phyloP scores from a whole-genome alignment of 2,888 invertebrate genomes.

The Cephalotes varians region DNA sequence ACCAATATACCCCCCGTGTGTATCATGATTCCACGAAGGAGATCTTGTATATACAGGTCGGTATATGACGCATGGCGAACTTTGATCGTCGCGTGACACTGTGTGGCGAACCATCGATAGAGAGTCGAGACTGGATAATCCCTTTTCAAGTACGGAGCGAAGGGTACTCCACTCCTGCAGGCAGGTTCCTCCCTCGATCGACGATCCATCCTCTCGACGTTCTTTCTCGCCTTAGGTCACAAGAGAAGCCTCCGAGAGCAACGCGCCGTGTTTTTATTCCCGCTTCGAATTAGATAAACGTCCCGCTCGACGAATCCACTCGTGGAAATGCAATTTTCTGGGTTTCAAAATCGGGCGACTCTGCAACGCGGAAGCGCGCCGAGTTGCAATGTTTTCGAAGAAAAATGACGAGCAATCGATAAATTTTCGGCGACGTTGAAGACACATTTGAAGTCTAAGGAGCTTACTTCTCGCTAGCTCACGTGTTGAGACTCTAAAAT shows the following conservation, averaged over 20 bases:
- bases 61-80: slow-evolving; percentile 64
- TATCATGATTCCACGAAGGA: slow-evolving; percentile 64
- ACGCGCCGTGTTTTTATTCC: slow-evolving; percentile 12
- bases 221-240: slow-evolving; percentile 65
- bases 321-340: slow-evolving; percentile 20
- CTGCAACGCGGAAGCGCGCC: background rate
- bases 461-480: background rate
- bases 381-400: background rate
- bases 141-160: slow-evolving; percentile 72
- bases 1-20: slow-evolving; percentile 25
- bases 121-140: slow-evolving; percentile 71
- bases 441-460: background rate
- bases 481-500: background rate
- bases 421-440: background rate
- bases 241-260: slow-evolving; percentile 5
- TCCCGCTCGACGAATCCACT: background rate
- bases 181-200: slow-evolving; percentile 61
- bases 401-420: slow-evolving; percentile 1
- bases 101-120: slow-evolving; percentile 70
- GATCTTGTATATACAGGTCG: slow-evolving; percentile 65
- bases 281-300: slow-evolving; percentile 28
- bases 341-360: background rate
- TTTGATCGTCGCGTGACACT: slow-evolving; percentile 75
- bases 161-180: slow-evolving; percentile 67
- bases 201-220: slow-evolving; percentile 60